Evolutionary conservation across 2,113 vertebrate species (phyloP).

Genomic region (mouse (Mus musculus)): DNA sequence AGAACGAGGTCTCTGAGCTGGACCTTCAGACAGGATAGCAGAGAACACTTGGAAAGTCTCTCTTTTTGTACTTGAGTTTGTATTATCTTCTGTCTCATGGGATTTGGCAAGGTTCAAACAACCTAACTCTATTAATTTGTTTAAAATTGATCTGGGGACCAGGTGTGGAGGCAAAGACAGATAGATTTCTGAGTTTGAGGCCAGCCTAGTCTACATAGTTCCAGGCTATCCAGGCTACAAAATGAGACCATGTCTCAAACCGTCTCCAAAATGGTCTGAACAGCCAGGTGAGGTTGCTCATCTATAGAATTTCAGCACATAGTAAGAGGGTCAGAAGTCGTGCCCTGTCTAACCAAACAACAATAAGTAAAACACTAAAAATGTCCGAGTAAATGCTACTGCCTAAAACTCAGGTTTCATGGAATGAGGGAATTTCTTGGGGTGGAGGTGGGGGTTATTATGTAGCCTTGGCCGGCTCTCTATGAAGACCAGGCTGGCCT

Average conservation of each 20-base stretch:
- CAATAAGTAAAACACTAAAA: neutral
- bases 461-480: neutral
- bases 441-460: too few relatives aligned
- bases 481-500: neutral
- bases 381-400: conserved; percentile 17
- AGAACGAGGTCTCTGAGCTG: neutral
- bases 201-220: neutral
- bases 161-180: neutral
- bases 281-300: neutral
- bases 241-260: neutral
- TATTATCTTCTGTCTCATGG: neutral
- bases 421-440: neutral
- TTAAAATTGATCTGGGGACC: conserved; percentile 7
- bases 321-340: neutral
- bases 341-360: neutral
- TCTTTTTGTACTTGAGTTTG: neutral
- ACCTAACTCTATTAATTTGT: conserved; percentile 2
- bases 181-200: neutral
- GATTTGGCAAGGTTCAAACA: conserved; percentile 36
- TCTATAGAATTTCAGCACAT: neutral
- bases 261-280: neutral
- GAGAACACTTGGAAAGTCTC: conserved; percentile 5
- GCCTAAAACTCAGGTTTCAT: conserved; percentile 46
- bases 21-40: neutral
- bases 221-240: neutral